Evolutionary conservation across 2,797 vertebrate genomes (phyloP).

Genomic region (Huso huso): DNA sequence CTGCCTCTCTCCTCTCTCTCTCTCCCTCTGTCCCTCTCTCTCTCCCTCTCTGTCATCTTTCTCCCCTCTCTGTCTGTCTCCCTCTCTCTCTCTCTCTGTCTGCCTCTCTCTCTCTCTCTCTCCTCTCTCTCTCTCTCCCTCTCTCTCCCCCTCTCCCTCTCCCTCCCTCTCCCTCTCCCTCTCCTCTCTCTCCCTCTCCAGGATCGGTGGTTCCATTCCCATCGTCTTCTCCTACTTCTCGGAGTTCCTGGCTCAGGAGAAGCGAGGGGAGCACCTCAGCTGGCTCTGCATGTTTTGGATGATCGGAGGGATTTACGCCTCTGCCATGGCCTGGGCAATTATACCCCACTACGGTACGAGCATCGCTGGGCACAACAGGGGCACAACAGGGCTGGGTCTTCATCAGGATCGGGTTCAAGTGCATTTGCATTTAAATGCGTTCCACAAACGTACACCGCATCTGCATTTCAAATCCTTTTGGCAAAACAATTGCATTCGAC

Average conservation of each 20-base stretch:
- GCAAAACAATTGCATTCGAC: no score
- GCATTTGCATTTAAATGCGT: no score
- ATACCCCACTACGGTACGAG: slow-evolving; percentile 89
- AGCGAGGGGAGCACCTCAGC: slow-evolving; percentile 89
- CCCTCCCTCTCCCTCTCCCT: no score
- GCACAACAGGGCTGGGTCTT: no score
- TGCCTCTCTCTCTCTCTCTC: slow-evolving; percentile 13
- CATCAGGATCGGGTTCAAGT: no score
- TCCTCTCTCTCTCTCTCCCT: slow-evolving; percentile 14
- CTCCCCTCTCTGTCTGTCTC: no score
- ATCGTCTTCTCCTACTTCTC: slow-evolving; percentile 97
- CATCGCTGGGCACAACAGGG: no score
- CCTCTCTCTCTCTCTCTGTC: no score
- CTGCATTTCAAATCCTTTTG: no score
- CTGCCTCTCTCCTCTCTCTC: slow-evolving; percentile 15
- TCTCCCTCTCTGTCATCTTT: not conserved
- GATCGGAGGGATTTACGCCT: slow-evolving; percentile 93
- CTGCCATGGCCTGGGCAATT: slow-evolving; percentile 96
- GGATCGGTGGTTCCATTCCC: slow-evolving; percentile 91
- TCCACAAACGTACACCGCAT: no score
- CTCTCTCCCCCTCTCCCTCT: not conserved
- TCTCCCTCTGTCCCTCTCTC: slow-evolving; percentile 17
- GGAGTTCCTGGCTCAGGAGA: slow-evolving; percentile 94
- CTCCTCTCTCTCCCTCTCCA: slow-evolving; percentile 30
- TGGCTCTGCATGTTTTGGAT: slow-evolving; percentile 99